Percentiles rank a stretch among this genome's conserved stretches.
These are phyloP conservation scores for Valencia hispanica DNA, from an alignment of 2,797 vertebrate species.

Conservation along the genomic window DNA sequence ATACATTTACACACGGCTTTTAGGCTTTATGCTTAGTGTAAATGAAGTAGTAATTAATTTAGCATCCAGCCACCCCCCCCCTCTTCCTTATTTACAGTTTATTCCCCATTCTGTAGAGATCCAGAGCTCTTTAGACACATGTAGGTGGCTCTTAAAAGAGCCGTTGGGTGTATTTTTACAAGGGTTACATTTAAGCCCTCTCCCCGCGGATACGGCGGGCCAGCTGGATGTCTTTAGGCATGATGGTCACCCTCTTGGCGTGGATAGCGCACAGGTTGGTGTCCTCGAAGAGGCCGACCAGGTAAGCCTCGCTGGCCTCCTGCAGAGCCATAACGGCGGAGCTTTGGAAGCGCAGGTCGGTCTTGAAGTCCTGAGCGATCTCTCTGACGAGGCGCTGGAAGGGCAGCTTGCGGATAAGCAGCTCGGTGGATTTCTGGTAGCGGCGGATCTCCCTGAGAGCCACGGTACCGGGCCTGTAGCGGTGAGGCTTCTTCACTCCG, in stretches of 20 bases:
- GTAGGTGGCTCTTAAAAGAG: not conserved
- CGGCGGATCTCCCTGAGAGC: not conserved
- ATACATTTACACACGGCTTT: too few relatives aligned
- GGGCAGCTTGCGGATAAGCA: not conserved
- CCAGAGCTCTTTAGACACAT: too few relatives aligned
- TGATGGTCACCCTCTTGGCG: not conserved
- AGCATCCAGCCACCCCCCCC: too few relatives aligned
- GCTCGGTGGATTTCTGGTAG: conserved; percentile 4
- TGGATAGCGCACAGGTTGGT: not conserved
- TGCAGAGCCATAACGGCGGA: not conserved
- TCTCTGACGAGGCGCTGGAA: not conserved
- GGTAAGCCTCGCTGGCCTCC: not conserved
- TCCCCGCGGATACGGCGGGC: not conserved
- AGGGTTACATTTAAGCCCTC: not conserved
- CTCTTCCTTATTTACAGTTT: too few relatives aligned
- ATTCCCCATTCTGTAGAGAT: too few relatives aligned
- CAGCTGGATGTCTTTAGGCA: not conserved
- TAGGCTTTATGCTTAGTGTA: too few relatives aligned
- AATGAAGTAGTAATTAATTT: too few relatives aligned
- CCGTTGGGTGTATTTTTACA: not conserved
- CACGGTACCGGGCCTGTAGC: not conserved
- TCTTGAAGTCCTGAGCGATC: not conserved
- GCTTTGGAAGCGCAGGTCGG: not conserved
- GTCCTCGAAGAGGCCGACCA: not conserved
- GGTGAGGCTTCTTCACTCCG: not conserved